Evolutionary conservation across 2,888 invertebrate genomes (phyloP).

Genomic region (Caenorhabditis imperialis): DNA sequence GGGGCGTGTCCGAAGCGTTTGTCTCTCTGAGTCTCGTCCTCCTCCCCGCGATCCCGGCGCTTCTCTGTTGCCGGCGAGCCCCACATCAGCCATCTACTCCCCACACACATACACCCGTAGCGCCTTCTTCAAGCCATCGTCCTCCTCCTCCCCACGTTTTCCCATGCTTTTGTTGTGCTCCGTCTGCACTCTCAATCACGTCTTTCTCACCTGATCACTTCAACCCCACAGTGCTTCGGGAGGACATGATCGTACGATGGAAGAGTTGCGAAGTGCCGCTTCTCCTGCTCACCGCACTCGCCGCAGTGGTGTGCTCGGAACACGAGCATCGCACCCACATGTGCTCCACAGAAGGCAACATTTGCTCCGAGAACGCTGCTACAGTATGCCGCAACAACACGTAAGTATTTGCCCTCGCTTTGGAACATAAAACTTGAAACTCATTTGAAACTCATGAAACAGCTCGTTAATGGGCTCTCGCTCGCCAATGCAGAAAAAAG

Average conservation of each 20-base stretch:
- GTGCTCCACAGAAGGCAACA: slow-evolving; percentile 57
- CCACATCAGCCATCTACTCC: slow-evolving; percentile 47
- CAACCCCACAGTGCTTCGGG: slow-evolving; percentile 26
- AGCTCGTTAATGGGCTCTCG: slow-evolving; percentile 11
- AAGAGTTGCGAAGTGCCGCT: slow-evolving; percentile 8
- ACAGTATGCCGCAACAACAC: slow-evolving; percentile 75
- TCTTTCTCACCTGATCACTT: slow-evolving; percentile 27
- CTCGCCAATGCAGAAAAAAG: neutral
- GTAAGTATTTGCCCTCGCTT: slow-evolving; percentile 64
- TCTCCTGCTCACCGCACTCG: slow-evolving; percentile 13
- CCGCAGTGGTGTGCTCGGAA: slow-evolving; percentile 15
- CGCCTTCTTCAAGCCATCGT: slow-evolving; percentile 51
- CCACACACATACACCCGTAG: slow-evolving; percentile 49
- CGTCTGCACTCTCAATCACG: slow-evolving; percentile 45
- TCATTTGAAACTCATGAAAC: slow-evolving; percentile 14
- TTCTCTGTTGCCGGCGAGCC: slow-evolving; percentile 52
- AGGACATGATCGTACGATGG: slow-evolving; percentile 50
- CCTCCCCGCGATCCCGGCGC: slow-evolving; percentile 46
- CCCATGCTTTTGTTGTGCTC: slow-evolving; percentile 40
- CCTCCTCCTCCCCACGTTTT: slow-evolving; percentile 27
- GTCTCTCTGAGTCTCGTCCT: slow-evolving; percentile 49
- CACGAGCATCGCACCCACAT: slow-evolving; percentile 52
- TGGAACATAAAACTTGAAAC: neutral
- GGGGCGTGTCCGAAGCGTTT: slow-evolving; percentile 53
- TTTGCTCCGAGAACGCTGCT: slow-evolving; percentile 75